Evolutionary conservation across 53 echinoderm and acorn worm species (phyloP).

Genomic region (Holothuria leucospilota): DNA sequence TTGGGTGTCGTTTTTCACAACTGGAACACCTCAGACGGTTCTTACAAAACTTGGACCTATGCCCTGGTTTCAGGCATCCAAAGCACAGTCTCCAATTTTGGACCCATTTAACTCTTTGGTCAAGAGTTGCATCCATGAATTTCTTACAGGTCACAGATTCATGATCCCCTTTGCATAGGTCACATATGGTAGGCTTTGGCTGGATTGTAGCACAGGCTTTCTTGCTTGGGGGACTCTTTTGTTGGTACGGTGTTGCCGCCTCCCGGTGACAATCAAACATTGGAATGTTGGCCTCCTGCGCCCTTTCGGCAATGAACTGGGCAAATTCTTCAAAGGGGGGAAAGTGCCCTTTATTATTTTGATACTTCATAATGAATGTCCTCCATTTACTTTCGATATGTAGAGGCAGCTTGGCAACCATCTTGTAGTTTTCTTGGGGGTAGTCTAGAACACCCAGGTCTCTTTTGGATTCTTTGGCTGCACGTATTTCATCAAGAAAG

Average conservation of each 20-base stretch:
- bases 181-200: conserved; percentile 6
- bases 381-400: too few species aligned
- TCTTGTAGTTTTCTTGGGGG: too few species aligned
- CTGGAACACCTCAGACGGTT: conserved; percentile 37
- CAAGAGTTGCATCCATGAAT: background rate
- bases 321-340: background rate
- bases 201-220: conserved; percentile 36
- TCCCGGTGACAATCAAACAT: conserved; percentile 16
- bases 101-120: conserved; percentile 28
- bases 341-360: too few species aligned
- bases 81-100: conserved; percentile 49
- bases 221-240: background rate
- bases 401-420: too few species aligned
- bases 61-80: conserved; percentile 47
- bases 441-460: too few species aligned
- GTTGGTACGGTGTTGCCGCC: background rate
- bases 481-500: too few species aligned
- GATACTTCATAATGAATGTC: too few species aligned
- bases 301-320: conserved; percentile 11
- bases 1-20: conserved; percentile 60
- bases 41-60: conserved; percentile 51
- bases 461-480: too few species aligned
- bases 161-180: conserved; percentile 28
- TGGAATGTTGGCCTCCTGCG: conserved; percentile 39
- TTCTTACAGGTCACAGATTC: background rate